Conservation (phyloP, 2,888 invertebrate species). For the Nudaria mundana region DNA sequence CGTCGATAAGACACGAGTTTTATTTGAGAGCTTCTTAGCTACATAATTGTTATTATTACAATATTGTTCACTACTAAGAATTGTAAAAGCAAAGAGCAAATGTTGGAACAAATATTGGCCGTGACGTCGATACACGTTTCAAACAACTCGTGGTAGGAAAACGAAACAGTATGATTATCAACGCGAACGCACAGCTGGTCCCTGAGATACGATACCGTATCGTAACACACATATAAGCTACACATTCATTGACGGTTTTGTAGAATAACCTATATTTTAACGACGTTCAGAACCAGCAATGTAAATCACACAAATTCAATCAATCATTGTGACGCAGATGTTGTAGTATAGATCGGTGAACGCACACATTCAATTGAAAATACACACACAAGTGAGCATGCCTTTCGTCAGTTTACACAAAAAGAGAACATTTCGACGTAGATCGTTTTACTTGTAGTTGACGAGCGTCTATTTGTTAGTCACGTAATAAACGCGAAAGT, state of each 20-base stretch:
- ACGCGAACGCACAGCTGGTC: slow-evolving; percentile 62
- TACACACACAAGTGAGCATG: slow-evolving; percentile 31
- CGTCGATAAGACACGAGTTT: no score
- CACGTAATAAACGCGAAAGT: no score
- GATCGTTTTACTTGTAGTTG: slow-evolving; percentile 39
- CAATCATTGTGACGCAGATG: no score
- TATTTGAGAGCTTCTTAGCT: no score
- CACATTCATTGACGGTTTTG: slow-evolving; percentile 35
- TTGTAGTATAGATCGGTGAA: no score
- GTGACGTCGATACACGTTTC: slow-evolving; percentile 36
- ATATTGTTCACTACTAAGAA: no score
- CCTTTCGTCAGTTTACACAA: slow-evolving; percentile 35
- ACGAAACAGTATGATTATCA: slow-evolving; percentile 65
- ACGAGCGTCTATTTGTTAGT: no score
- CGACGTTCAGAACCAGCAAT: slow-evolving; percentile 4
- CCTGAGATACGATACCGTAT: slow-evolving; percentile 27
- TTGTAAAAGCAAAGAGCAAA: slow-evolving; percentile 19
- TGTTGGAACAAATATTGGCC: slow-evolving; percentile 32
- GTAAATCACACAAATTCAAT: neutral
- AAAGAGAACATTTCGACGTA: slow-evolving; percentile 49
- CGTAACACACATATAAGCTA: slow-evolving; percentile 25
- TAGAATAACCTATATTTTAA: neutral
- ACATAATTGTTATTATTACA: slow-evolving; percentile 16
- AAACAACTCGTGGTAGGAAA: slow-evolving; percentile 60
- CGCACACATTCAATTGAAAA: slow-evolving; percentile 31